Conservation (phyloP, 1,140 invertebrate genomes). For the Agrypnia vestita region DNA sequence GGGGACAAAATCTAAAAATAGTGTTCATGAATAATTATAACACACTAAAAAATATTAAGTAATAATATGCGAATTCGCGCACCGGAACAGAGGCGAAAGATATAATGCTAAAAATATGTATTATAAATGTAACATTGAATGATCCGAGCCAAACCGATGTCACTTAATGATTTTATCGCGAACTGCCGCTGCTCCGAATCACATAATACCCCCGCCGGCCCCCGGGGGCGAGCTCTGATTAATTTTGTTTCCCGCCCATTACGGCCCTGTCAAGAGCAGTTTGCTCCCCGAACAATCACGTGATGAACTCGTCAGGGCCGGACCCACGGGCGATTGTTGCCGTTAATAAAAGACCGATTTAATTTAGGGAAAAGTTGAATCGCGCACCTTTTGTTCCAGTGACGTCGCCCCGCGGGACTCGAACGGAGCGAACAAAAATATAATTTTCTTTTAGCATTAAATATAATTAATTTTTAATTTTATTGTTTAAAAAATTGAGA, state of each 20-base stretch:
- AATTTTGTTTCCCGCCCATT: conserved; percentile 33
- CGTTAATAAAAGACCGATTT: conserved; percentile 19
- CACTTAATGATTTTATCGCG: too few relatives aligned
- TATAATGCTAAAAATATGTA: too few relatives aligned
- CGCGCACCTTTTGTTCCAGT: conserved; percentile 22
- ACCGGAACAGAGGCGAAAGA: too few relatives aligned
- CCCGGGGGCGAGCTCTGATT: conserved; percentile 30
- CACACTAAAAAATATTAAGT: too few relatives aligned
- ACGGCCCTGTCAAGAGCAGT: conserved; percentile 30
- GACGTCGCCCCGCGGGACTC: neutral
- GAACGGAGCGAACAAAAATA: neutral
- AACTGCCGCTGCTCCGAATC: neutral
- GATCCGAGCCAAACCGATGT: too few relatives aligned
- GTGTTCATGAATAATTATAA: too few relatives aligned
- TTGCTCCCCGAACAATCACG: conserved; percentile 22
- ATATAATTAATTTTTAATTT: too few relatives aligned
- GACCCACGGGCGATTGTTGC: conserved; percentile 26
- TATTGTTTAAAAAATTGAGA: too few relatives aligned
- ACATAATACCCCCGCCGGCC: neutral
- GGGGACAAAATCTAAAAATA: too few relatives aligned
- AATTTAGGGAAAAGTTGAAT: neutral
- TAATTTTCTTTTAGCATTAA: too few relatives aligned
- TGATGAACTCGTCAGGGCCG: conserved; percentile 28
- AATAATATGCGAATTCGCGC: too few relatives aligned
- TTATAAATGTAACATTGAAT: too few relatives aligned